A percentile compares a stretch with the other conserved stretches of the same genome.
Conservation (phyloP, 2,797 vertebrate genomes). For the Naso thynnoides region DNA sequence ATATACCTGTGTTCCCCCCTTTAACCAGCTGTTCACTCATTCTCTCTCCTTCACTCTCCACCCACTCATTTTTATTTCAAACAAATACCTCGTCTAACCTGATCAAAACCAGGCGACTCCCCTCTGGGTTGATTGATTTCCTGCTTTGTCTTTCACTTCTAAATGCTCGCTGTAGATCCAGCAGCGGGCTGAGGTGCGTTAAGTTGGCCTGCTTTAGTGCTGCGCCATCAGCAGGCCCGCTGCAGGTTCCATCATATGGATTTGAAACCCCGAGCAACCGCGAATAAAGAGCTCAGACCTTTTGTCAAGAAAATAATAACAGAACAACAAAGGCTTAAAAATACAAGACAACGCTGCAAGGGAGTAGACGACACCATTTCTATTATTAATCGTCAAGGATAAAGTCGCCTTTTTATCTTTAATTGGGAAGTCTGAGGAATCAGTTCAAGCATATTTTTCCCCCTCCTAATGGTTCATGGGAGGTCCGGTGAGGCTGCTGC, state of each 20-base stretch:
- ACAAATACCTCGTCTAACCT: conserved; percentile 35
- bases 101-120: conserved; percentile 26
- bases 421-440: conserved; percentile 28
- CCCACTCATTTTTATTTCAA: conserved; percentile 26
- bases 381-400: conserved; percentile 35
- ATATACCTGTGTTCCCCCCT: conserved; percentile 35
- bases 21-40: conserved; percentile 27
- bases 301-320: conserved; percentile 28
- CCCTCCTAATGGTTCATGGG: conserved; percentile 2
- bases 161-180: conserved; percentile 37
- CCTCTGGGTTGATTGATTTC: conserved; percentile 52
- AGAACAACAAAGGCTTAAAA: conserved; percentile 30
- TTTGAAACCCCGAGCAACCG: conserved; percentile 6
- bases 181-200: conserved; percentile 22
- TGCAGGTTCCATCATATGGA: not conserved
- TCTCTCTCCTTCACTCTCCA: conserved; percentile 11
- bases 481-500: not conserved
- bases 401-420: conserved; percentile 16
- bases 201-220: not conserved
- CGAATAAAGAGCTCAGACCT: conserved; percentile 30
- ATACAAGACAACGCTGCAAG: not conserved
- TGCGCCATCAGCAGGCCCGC: conserved; percentile 12
- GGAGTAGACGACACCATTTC: conserved; percentile 15
- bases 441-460: conserved; percentile 15
- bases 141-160: conserved; percentile 32